Percentiles rank a stretch among this genome's conserved stretches.
These are phyloP conservation scores for Oceanites oceanicus DNA, from an alignment of 2,113 vertebrate species.

Conservation along the genomic window DNA sequence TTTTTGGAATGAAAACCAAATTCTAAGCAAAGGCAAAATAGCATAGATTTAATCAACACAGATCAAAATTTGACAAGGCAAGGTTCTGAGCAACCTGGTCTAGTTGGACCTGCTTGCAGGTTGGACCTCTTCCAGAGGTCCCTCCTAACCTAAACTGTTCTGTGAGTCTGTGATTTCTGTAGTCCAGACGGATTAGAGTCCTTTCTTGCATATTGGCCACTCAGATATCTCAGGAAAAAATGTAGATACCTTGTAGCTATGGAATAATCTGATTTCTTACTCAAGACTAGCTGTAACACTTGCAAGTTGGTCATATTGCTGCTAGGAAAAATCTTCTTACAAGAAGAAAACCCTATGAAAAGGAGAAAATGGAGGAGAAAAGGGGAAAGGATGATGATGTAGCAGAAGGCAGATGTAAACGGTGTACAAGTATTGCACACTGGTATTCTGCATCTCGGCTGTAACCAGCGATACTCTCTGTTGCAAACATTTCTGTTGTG, in stretches of 20 bases:
- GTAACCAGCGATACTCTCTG: background rate
- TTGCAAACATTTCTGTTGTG: background rate
- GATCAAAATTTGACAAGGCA: background rate
- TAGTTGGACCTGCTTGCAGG: background rate
- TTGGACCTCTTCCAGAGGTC: background rate
- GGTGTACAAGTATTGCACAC: accelerated
- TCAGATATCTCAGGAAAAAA: background rate
- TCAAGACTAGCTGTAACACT: background rate
- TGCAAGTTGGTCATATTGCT: background rate
- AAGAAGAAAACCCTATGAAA: background rate
- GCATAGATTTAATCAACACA: background rate
- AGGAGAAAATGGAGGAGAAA: background rate
- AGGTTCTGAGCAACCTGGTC: background rate
- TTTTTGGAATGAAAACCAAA: background rate
- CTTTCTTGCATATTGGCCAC: background rate
- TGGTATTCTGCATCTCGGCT: background rate
- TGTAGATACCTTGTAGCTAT: background rate
- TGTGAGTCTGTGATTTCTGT: background rate
- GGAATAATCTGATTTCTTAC: background rate
- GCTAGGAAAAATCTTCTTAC: background rate
- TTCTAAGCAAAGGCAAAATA: background rate
- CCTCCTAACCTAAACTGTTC: background rate
- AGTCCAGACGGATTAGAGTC: background rate
- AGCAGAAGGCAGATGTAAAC: background rate
- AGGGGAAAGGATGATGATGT: no score